These are phyloP conservation scores for Lypha dubia DNA, from an alignment of 2,888 invertebrate species.

Conservation along the genomic window DNA sequence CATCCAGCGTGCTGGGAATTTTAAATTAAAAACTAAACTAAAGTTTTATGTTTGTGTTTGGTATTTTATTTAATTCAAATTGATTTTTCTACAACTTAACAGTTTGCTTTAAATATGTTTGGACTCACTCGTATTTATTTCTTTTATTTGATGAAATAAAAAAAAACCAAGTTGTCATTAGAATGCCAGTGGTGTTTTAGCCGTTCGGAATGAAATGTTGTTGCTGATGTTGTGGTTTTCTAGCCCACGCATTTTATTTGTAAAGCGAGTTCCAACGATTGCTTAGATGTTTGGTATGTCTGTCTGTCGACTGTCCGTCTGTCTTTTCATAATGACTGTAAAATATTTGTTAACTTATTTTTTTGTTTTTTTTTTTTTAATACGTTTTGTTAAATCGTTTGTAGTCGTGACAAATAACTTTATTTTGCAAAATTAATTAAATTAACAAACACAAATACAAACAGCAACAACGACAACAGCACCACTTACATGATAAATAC, in stretches of 20 bases:
- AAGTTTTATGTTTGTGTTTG: conserved; percentile 2
- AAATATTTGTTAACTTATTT: conserved; percentile 54
- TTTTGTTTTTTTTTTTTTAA: no score
- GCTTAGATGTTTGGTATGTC: not conserved
- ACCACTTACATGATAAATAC: conserved; percentile 14
- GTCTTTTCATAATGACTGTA: conserved; percentile 26
- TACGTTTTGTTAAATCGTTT: conserved; percentile 29
- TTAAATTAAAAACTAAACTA: conserved; percentile 17
- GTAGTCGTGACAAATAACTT: conserved; percentile 63
- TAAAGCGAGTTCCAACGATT: not conserved
- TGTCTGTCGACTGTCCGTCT: not conserved
- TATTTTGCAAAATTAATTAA: conserved; percentile 65
- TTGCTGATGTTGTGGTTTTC: conserved; percentile 34
- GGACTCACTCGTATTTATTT: not conserved
- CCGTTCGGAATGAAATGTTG: conserved; percentile 37
- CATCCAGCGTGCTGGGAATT: conserved; percentile 56
- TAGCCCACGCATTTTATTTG: conserved; percentile 66
- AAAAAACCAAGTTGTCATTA: conserved; percentile 51
- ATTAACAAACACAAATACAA: conserved; percentile 27
- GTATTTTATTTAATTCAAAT: conserved; percentile 55
- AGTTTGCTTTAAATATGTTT: conserved; percentile 3
- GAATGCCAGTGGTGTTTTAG: conserved; percentile 65
- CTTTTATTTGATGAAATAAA: conserved; percentile 6
- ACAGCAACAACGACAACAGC: not conserved
- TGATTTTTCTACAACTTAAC: conserved; percentile 46